Conservation (phyloP, 2,888 invertebrate species). For the Amphipyra tragopoginis region DNA sequence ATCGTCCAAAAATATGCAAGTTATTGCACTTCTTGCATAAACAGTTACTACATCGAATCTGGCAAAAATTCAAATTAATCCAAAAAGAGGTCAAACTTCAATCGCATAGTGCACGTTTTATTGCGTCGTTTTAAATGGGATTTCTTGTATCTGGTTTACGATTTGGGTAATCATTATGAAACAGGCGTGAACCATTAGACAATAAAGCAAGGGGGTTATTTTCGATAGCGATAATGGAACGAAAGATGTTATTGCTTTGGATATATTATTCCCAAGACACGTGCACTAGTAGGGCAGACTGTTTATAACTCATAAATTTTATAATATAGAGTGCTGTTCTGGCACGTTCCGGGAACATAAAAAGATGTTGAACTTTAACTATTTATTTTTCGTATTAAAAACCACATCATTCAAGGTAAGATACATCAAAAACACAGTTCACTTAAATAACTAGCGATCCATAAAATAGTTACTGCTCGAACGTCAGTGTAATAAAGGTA, state of each 20-base stretch:
- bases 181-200: constrained; percentile 76
- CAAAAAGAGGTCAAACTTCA: constrained; percentile 67
- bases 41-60: constrained; percentile 39
- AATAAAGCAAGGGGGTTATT: constrained; percentile 76
- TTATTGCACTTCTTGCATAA: constrained; percentile 13
- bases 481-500: constrained; percentile 49
- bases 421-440: constrained; percentile 17
- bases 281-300: constrained; percentile 63
- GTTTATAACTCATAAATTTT: constrained; percentile 72
- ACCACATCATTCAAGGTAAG: constrained; percentile 36
- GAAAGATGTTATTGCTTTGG: constrained; percentile 69
- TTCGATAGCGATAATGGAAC: constrained; percentile 70
- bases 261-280: constrained; percentile 72
- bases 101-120: constrained; percentile 64
- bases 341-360: constrained; percentile 64
- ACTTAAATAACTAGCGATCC: constrained; percentile 22
- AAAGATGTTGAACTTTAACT: constrained; percentile 49
- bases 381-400: constrained; percentile 33
- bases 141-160: constrained; percentile 73
- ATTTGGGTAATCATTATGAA: constrained; percentile 74
- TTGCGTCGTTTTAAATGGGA: constrained; percentile 75
- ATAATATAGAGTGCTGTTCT: constrained; percentile 66
- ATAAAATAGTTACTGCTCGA: constrained; percentile 26
- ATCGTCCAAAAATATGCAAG: constrained; percentile 15
- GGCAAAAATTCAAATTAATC: constrained; percentile 52